Evolutionary conservation across 2,113 vertebrate genomes (phyloP).

Genomic region (Crotalus viridis): DNA sequence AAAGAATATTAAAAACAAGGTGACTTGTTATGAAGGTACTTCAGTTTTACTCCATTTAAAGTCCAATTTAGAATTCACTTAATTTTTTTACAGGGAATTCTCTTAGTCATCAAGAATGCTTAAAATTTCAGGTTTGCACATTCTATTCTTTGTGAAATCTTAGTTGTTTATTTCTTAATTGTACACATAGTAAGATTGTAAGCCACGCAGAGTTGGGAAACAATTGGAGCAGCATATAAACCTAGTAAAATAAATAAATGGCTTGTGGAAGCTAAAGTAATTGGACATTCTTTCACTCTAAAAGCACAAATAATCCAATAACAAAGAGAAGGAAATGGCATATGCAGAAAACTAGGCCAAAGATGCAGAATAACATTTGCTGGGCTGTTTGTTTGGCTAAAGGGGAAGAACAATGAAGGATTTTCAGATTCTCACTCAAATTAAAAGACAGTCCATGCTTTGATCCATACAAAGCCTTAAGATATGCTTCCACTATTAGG

Average conservation of each 20-base stretch:
- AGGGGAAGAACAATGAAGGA: background rate
- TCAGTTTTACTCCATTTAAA: background rate
- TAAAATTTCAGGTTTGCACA: background rate
- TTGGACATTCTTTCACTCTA: background rate
- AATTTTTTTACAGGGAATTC: background rate
- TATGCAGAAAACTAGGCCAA: background rate
- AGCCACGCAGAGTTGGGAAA: background rate
- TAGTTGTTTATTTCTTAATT: background rate
- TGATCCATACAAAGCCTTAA: background rate
- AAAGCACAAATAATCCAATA: background rate
- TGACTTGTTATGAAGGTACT: background rate
- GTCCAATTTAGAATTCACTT: background rate
- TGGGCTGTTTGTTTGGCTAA: background rate
- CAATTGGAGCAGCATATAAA: background rate
- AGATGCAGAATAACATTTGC: background rate
- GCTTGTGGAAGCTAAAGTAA: background rate
- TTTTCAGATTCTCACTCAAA: background rate
- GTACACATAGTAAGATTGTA: background rate
- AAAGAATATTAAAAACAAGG: background rate
- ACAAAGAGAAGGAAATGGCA: background rate
- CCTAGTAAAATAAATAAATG: background rate
- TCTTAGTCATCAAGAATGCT: background rate
- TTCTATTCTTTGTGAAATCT: background rate
- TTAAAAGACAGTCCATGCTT: background rate
- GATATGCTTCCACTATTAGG: background rate